Base-by-base conservation (phyloP, 2,113 vertebrate species). In the Centropus unirufus region DNA sequence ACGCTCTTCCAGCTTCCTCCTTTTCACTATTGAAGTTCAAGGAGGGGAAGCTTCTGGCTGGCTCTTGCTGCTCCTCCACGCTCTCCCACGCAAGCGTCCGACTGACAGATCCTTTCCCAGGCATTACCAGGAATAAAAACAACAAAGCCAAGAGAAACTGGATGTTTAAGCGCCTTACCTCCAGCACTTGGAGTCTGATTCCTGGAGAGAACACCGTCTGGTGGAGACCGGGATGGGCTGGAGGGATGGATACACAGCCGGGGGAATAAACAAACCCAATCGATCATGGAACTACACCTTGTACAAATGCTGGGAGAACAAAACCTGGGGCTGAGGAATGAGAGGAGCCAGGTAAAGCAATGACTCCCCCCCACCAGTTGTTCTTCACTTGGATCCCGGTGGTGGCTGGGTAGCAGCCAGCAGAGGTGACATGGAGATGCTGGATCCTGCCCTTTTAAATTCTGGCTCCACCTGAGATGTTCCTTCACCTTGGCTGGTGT, bases 11-110 rank as follows among this genome's bases (percentile, higher is more conserved):
- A 86, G n/a, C 42, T 90, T 46, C 18, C 32, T 70, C 36, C 79
- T 70, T 81, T 83, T 66, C 39, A 81, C 77, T 55, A 68, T 90
- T 93, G 90, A 5, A 92, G 94, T 93, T 74, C 73, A 22, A 93
- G 72, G 55, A 2, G 8, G 62, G 46, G 52, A 80, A 92, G 55
- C 36, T 72, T 6, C 14, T 2, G 1, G 34, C 73, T 66, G 62
- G 23, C 57, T 87, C 81, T 72, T 34, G 72, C 77, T 47, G 78
- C 77, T 94, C 57, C 93, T 95, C 52, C 34, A 6, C 87, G 81
- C 47, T 83, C 92, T 87, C 61, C 68, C 46, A 63, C 63, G 30
- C 0, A 1, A 83, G 63, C 55, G 21, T 32, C 61, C 12, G 1
- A 80, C 9, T 14, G 40, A 34, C 24, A 42, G 73, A 77, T 64